Conservation (phyloP, 2,113 vertebrate species). For the Lathamus discolor region DNA sequence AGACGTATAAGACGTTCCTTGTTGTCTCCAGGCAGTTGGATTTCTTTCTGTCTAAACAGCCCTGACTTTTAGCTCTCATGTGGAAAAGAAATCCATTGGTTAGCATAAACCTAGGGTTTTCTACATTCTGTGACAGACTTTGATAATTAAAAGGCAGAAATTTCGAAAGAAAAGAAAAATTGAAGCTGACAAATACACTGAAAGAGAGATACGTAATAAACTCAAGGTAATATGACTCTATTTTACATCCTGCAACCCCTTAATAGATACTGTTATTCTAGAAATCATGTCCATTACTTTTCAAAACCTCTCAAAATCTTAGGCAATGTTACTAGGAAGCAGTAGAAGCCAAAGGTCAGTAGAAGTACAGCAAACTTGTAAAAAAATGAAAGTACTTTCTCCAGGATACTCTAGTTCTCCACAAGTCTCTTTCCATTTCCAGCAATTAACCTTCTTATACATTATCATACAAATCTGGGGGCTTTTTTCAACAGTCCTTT, state of each 20-base stretch:
- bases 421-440: slow-evolving; percentile 7
- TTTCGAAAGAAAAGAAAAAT: slow-evolving; percentile 34
- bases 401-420: not conserved
- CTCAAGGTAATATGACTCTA: not conserved
- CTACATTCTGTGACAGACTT: not conserved
- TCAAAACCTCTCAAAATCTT: slow-evolving; percentile 38
- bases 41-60: slow-evolving; percentile 14
- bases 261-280: slow-evolving; percentile 17
- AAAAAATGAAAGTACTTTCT: slow-evolving; percentile 7
- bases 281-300: slow-evolving; percentile 42
- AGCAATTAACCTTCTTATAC: not conserved
- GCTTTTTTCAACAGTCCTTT: slow-evolving; percentile 3
- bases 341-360: not conserved
- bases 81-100: not conserved
- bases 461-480: not conserved
- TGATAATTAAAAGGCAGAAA: slow-evolving; percentile 33
- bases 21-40: slow-evolving; percentile 1
- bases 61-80: not conserved
- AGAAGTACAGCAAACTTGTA: not conserved
- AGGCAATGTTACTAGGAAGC: not conserved
- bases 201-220: slow-evolving; percentile 2
- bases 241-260: not conserved
- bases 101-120: not conserved
- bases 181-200: slow-evolving; percentile 42
- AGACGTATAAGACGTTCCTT: not conserved